Percentiles rank a stretch among this genome's conserved stretches.
Conservation (phyloP, 2,888 invertebrate genomes). For the Acanthosepion esculentum region DNA sequence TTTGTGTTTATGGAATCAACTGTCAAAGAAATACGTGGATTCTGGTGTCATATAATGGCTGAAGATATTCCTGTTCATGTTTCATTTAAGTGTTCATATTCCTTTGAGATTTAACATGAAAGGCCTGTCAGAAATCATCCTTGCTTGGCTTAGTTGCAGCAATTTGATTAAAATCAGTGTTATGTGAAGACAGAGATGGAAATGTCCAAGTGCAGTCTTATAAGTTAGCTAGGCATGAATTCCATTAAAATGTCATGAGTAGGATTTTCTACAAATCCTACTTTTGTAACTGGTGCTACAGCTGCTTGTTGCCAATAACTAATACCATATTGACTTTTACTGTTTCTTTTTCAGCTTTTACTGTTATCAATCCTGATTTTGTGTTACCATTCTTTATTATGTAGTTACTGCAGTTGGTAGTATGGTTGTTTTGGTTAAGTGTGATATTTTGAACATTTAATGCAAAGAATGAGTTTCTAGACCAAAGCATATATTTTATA, state of each 20-base stretch:
- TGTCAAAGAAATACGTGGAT: not conserved
- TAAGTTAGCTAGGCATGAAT: constrained; percentile 18
- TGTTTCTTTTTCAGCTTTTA: not conserved
- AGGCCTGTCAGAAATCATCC: not conserved
- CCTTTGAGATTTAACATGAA: not conserved
- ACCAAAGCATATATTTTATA: too few species aligned
- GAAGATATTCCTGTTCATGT: constrained; percentile 33
- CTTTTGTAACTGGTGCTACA: not conserved
- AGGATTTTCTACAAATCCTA: constrained; percentile 18
- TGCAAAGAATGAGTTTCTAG: too few species aligned
- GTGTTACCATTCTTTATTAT: not conserved
- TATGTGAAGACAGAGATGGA: not conserved
- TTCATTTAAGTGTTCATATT: not conserved
- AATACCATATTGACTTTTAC: not conserved
- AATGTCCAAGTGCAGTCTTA: not conserved
- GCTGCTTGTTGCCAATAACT: not conserved
- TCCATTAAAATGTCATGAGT: constrained; percentile 4
- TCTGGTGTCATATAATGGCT: not conserved
- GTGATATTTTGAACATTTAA: not conserved
- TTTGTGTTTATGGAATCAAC: not conserved
- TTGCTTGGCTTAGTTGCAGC: not conserved
- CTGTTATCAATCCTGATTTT: not conserved
- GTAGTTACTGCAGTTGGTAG: too few species aligned
- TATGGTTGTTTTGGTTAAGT: not conserved
- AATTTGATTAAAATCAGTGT: not conserved